Percentiles rank a stretch among this genome's conserved stretches.
Conservation (phyloP, 2,113 vertebrate species). For the Thamnophis sirtalis region DNA sequence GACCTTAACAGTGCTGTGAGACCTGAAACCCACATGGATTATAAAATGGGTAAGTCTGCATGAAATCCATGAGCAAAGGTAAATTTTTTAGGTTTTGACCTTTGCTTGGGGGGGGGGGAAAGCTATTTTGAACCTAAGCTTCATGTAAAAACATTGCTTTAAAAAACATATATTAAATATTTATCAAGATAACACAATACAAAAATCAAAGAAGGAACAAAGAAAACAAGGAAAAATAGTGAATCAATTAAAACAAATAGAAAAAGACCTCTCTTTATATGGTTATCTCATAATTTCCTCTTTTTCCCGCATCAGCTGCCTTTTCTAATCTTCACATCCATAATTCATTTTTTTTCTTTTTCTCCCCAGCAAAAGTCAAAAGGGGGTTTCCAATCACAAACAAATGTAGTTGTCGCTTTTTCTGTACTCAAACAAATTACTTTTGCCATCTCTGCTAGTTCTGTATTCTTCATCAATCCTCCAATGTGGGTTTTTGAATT, state of each 20-base stretch:
- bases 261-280: neutral
- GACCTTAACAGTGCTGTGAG: neutral
- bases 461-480: neutral
- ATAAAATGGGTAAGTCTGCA: neutral
- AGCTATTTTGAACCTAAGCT: neutral
- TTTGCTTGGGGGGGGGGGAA: neutral
- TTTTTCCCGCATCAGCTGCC: neutral
- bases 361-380: neutral
- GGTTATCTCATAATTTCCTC: neutral
- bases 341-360: neutral
- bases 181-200: neutral
- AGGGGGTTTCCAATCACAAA: neutral
- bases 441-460: neutral
- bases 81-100: neutral
- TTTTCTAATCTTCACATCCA: neutral
- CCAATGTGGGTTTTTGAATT: neutral
- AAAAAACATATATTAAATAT: neutral
- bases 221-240: neutral
- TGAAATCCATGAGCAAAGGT: neutral
- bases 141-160: neutral
- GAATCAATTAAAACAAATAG: neutral
- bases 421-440: neutral
- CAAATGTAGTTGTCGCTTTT: neutral
- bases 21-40: neutral
- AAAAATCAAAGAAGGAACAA: neutral